Percentiles rank a stretch among this genome's conserved stretches.
These are phyloP conservation scores for Eidolon dupreanum DNA, from an alignment of 2,797 vertebrate genomes.

Conservation along the genomic window DNA sequence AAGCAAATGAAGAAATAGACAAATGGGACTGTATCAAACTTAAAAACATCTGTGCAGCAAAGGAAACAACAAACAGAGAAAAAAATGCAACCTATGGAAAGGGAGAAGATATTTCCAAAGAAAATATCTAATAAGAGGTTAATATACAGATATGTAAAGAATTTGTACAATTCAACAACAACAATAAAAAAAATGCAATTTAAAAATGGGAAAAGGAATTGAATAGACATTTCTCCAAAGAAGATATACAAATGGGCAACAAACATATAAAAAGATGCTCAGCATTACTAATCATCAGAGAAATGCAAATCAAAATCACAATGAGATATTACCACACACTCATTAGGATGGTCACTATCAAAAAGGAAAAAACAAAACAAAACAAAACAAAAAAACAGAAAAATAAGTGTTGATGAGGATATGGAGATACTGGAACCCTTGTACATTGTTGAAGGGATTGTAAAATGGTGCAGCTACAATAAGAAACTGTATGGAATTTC, in stretches of 20 bases:
- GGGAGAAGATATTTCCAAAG: background rate
- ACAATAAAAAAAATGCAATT: background rate
- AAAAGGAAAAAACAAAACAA: background rate
- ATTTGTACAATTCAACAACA: background rate
- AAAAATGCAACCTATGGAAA: background rate
- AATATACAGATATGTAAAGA: constrained; percentile 30
- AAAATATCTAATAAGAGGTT: background rate
- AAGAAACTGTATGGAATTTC: background rate
- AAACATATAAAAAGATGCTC: background rate
- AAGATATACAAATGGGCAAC: background rate
- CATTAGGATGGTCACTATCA: background rate
- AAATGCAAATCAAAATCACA: constrained; percentile 1
- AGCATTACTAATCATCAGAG: background rate
- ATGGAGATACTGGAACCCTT: background rate
- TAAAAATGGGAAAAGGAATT: background rate
- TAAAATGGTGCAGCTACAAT: background rate
- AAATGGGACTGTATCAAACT: background rate
- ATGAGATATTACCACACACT: background rate
- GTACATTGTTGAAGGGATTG: background rate
- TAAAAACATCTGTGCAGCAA: background rate
- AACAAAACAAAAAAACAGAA: background rate
- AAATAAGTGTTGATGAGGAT: background rate
- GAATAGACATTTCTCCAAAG: background rate
- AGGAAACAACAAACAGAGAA: background rate
- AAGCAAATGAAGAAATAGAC: background rate